These are phyloP conservation scores for Phalanger gymnotis DNA, from an alignment of 2,797 vertebrate species.

Conservation along the genomic window DNA sequence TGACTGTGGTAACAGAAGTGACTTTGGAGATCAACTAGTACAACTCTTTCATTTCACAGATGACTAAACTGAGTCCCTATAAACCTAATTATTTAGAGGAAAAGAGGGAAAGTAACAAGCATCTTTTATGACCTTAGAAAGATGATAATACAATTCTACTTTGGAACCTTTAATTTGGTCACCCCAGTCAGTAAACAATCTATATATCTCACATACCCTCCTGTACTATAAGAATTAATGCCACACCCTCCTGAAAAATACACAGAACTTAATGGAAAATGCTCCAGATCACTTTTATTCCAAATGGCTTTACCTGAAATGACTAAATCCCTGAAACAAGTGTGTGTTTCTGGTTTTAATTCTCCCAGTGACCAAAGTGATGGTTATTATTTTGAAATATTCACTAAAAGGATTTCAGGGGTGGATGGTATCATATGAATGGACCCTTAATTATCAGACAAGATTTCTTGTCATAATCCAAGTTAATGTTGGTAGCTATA, in stretches of 20 bases:
- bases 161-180: conserved; percentile 7
- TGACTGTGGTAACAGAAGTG: too few species aligned
- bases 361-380: neutral
- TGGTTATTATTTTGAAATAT: neutral
- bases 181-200: neutral
- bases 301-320: neutral
- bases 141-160: neutral
- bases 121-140: neutral
- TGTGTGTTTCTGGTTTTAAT: neutral
- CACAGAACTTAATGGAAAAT: conserved; percentile 3
- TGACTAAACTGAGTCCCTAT: neutral
- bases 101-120: neutral
- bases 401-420: neutral
- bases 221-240: neutral
- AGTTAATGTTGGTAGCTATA: neutral
- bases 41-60: too few species aligned
- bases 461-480: conserved; percentile 51
- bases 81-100: neutral
- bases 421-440: conserved; percentile 19
- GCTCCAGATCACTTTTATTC: neutral
- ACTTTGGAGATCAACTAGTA: too few species aligned
- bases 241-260: neutral
- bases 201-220: neutral
- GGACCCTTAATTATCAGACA: neutral
- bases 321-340: neutral